Evolutionary conservation across 2,888 invertebrate species (phyloP).

Genomic region (Cephus spinipes): DNA sequence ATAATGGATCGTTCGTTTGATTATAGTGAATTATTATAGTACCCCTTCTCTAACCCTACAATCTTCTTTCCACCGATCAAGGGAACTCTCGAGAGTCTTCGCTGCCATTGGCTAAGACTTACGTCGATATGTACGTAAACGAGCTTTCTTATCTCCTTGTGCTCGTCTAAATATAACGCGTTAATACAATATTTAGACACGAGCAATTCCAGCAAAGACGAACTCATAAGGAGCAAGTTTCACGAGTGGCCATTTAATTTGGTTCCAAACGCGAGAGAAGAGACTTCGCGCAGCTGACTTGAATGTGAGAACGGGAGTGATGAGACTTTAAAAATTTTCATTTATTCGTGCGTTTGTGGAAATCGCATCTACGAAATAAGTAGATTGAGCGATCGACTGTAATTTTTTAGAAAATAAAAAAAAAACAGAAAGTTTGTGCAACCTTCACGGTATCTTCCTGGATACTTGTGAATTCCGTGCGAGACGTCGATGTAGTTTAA

Average conservation of each 20-base stretch:
- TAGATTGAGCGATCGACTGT: background rate
- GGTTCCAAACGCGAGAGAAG: background rate
- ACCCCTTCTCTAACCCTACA: background rate
- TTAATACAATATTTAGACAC: slow-evolving; percentile 38
- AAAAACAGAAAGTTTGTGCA: background rate
- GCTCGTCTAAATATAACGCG: slow-evolving; percentile 42
- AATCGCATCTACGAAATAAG: background rate
- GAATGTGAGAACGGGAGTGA: background rate
- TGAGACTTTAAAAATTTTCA: background rate
- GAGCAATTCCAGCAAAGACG: slow-evolving; percentile 23
- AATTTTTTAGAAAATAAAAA: background rate
- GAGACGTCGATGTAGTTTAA: background rate
- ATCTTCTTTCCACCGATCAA: background rate
- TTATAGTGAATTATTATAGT: background rate
- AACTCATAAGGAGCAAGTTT: background rate
- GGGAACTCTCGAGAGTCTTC: background rate
- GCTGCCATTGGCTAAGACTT: background rate
- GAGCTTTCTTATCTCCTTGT: slow-evolving; percentile 38
- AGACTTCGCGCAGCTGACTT: background rate
- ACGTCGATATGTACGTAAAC: background rate
- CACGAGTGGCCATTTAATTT: background rate
- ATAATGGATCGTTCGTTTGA: background rate
- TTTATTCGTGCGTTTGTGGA: background rate
- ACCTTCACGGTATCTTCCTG: background rate
- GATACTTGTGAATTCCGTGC: background rate